Evolutionary conservation across 2,888 invertebrate species (phyloP), one percentile per base, ranked within the genome.

Genomic region (Cerceris rybyensis): DNA sequence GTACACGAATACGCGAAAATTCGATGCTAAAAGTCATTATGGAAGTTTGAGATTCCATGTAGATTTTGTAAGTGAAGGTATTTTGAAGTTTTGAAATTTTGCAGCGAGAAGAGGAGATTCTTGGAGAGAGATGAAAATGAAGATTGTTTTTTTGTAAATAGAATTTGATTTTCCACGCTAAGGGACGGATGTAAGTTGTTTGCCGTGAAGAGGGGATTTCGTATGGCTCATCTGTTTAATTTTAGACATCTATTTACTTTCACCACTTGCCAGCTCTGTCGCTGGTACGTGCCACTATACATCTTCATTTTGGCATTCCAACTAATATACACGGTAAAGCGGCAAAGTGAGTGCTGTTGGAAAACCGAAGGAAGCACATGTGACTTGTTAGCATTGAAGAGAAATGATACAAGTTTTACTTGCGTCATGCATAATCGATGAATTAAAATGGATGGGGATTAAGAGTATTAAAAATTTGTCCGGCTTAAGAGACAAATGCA

Each of bases 271-370:
- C 46, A 41, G 46, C 41, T 42, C 39, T 49, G 66, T 17, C 28
- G 67, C 43, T 49, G 60, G 60, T 50, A 60, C 46, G 52, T n/a
- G 68, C 60, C 41, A 43, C 64, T 52, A 43, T 59, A 54, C 67
- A 55, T 61, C 60, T 72, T 60, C 68, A 59, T 68, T 73, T 73
- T 73, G 69, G 60, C 60, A 73, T 61, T 46, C 61, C 61, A 54
- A 61, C 68, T 69, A 69, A 68, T 55, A 46, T 50, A 54, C 46
- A 5, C 41, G 60, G 43, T 55, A 60, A 68, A 60, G 58, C 58
- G 66, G 58, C 66, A 52, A 57, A 42, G 58, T 13, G 17, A 14
- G 42, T 28, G 57, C 41, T 41, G 66, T 28, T 28, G 28, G 28
- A 28, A 4, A 58, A 58, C 49, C 54, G 42, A 58, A 58, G 41